These are phyloP conservation scores for Myotis daubentonii DNA, from an alignment of 2,797 vertebrate genomes.

Conservation along the genomic window DNA sequence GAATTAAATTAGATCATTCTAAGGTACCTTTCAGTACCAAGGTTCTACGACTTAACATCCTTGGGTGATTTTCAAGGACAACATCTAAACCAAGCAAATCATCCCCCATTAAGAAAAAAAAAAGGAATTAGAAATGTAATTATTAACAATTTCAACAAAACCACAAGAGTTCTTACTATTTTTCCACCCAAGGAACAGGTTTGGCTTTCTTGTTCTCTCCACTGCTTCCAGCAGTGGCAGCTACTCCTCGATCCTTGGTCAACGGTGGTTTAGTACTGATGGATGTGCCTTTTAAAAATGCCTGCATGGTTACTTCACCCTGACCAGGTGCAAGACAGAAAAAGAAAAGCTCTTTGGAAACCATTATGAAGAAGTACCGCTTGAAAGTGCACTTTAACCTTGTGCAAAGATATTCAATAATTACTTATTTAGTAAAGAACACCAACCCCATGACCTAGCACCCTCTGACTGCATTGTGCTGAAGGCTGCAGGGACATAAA, in stretches of 20 bases:
- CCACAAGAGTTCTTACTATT: constrained; percentile 91
- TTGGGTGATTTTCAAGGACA: background rate
- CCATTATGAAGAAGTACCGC: background rate
- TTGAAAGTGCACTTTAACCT: background rate
- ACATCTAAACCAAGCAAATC: constrained; percentile 12
- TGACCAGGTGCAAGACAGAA: constrained; percentile 1
- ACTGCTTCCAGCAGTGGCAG: constrained; percentile 86
- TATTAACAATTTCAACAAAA: constrained; percentile 52
- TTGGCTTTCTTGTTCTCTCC: constrained; percentile 90
- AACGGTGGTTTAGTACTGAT: constrained; percentile 85
- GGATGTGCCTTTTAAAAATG: constrained; percentile 93
- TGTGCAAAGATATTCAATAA: background rate
- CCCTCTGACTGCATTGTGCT: background rate
- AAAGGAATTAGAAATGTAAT: background rate
- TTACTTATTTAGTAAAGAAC: background rate
- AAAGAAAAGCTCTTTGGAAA: constrained; percentile 27
- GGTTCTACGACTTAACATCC: background rate
- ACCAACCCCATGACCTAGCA: background rate
- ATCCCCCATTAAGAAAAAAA: background rate
- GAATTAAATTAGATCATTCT: constrained; percentile 12
- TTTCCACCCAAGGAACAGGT: constrained; percentile 96
- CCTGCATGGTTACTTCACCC: constrained; percentile 89
- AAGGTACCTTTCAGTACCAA: background rate
- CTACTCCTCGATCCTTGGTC: constrained; percentile 88
- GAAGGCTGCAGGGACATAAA: background rate